phyloP scores from a whole-genome alignment of 2,113 vertebrate species.

The Rafetus swinhoei region DNA sequence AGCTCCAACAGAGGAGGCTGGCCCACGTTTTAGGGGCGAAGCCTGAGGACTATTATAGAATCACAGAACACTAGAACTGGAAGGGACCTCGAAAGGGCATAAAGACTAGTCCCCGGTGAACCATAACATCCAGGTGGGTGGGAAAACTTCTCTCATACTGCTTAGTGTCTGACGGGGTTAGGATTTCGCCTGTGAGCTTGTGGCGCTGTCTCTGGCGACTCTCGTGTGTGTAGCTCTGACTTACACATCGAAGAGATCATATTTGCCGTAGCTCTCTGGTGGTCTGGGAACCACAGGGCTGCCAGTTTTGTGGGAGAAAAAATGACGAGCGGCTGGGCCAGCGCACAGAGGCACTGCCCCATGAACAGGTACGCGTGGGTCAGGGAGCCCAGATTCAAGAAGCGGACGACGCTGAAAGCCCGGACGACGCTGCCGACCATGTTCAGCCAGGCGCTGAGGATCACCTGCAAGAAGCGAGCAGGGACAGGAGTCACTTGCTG shows the following conservation, averaged over 20 bases:
- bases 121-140: no score
- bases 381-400: background rate
- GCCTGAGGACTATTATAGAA: no score
- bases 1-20: no score
- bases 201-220: no score
- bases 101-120: no score
- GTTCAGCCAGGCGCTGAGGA: constrained; percentile 91
- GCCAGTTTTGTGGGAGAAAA: constrained; percentile 94
- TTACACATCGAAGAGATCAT: constrained; percentile 94
- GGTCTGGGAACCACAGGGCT: constrained; percentile 93
- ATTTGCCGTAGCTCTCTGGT: constrained; percentile 93
- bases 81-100: no score
- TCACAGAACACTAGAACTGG: no score
- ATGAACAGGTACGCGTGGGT: constrained; percentile 79
- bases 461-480: constrained; percentile 77
- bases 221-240: constrained; percentile 30
- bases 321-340: constrained; percentile 92
- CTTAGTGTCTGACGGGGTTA: no score
- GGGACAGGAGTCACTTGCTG: background rate
- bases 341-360: constrained; percentile 88
- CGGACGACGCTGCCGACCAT: constrained; percentile 84
- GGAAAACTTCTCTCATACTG: no score
- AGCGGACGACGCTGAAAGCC: constrained; percentile 50
- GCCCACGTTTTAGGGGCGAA: no score
- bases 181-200: no score